Evolutionary conservation across 2,797 vertebrate genomes (phyloP), one percentile per base, ranked within the genome.

Genomic region (Cossypha heuglini): DNA sequence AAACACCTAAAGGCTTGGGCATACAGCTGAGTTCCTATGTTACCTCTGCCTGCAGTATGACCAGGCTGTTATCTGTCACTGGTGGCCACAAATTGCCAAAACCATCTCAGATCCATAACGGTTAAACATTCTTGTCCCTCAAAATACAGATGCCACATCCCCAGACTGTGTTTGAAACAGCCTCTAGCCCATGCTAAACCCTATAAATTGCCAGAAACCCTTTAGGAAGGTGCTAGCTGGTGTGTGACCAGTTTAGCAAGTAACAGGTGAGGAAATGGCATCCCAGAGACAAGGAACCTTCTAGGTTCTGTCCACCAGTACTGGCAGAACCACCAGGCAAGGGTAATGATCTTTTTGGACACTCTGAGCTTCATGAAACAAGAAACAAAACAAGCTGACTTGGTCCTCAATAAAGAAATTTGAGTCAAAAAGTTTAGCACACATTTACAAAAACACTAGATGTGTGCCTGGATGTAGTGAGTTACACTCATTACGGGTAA

Each of bases 391-490:
- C 25, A 43, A 3, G 6, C 24, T 2, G 4, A n/a, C 45, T 38
- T 74, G 13, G 75, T 43, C 24, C 62, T 38, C 52, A 87, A 0
- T 22, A 5, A 67, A 72, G 45, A 37, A 13, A n/a, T 38, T 67
- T 80, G 62, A 49, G 38, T 13, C 4, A 1, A 21, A 26, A 88
- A 8, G 8, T 51, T 63, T 40, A 55, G 9, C 21, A 63, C 45
- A 15, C 14, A 8, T 28, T 74, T 74, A 43, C 31, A 58, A 45
- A 85, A 79, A 51, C 6, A 3, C 31, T 26, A 55, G 29, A 57
- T 33, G 8, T 13, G 14, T 19, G 46, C 15, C 63, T 43, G 26
- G 42, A 66, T 2, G 0, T 19, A 35, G 37, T 1, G 0, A 46
- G 22, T 49, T 74, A 67, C 52, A 51, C 49, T 29, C 49, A 51